Evolutionary conservation across 2,888 invertebrate species (phyloP), one percentile per base, ranked within the genome.

Genomic region (Aporophyla lueneburgensis): DNA sequence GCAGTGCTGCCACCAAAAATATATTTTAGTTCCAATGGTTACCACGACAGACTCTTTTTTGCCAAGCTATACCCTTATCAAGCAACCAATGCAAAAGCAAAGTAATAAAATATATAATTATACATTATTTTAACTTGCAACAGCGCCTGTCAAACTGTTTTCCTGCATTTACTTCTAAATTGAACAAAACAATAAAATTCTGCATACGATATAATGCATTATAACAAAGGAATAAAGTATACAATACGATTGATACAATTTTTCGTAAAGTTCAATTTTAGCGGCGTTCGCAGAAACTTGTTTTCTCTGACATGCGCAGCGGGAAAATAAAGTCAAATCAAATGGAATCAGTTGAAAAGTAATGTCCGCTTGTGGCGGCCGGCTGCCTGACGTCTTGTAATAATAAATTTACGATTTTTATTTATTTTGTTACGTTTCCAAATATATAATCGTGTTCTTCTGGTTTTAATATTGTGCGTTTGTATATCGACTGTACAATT

Each of bases 321-420:
- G 86, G 86, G 89, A 89, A 88, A 86, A 87, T 89, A 87, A 86
- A 88, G 87, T 87, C 87, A 89, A 88, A 89, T 87, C 77, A 89
- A 87, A 89, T 86, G 83, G 86, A 92, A 90, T 93, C 93, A 96
- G 96, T 96, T 94, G 92, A 93, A 93, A 92, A 92, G 89, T 93
- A 93, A 94, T 93, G 91, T 93, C 92, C 92, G 92, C 84, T 86
- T 16, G 91, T 86, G 87, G 92, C 86, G 95, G 95, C 87, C 82
- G 92, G 87, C 85, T 89, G 88, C 89, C 79, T 91, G 89, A 89
- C 88, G 87, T 87, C 89, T 90, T 88, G 87, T 90, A 84, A 71
- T 84, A 86, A 87, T 82, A 83, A 89, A 93, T 93, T 94, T 95
- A 95, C 95, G 96, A 94, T 95, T 93, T 93, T 93, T 94, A 94